Conservation (phyloP, 1,140 invertebrate genomes). For the Heliconius eleuchia region DNA sequence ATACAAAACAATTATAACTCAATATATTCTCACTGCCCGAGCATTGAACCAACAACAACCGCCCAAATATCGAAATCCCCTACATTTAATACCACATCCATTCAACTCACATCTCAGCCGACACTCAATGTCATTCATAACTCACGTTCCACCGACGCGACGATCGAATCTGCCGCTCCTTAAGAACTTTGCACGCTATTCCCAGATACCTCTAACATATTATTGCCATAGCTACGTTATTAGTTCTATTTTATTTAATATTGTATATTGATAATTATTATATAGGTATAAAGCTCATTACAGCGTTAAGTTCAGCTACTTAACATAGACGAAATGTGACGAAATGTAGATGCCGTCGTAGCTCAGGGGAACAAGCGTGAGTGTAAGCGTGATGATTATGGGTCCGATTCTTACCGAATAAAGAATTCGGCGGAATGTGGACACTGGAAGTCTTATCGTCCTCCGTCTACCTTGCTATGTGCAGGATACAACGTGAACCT, state of each 20-base stretch:
- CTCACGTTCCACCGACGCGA: constrained; percentile 40
- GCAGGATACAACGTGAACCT: neutral
- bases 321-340: neutral
- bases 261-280: neutral
- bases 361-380: too few species aligned
- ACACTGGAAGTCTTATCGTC: neutral
- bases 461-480: neutral
- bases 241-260: neutral
- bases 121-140: constrained; percentile 51
- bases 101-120: neutral
- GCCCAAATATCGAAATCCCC: too few species aligned
- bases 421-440: neutral
- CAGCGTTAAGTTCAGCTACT: too few species aligned
- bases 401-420: too few species aligned
- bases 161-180: constrained; percentile 41
- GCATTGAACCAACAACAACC: too few species aligned
- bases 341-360: too few species aligned
- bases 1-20: too few species aligned
- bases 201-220: neutral
- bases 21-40: too few species aligned
- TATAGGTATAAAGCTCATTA: neutral
- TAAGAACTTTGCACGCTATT: constrained; percentile 46
- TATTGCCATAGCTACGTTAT: neutral
- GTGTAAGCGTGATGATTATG: neutral
- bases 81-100: constrained; percentile 36